Evolutionary conservation across 2,797 vertebrate genomes (phyloP).

Genomic region (Gobio occitaniae): DNA sequence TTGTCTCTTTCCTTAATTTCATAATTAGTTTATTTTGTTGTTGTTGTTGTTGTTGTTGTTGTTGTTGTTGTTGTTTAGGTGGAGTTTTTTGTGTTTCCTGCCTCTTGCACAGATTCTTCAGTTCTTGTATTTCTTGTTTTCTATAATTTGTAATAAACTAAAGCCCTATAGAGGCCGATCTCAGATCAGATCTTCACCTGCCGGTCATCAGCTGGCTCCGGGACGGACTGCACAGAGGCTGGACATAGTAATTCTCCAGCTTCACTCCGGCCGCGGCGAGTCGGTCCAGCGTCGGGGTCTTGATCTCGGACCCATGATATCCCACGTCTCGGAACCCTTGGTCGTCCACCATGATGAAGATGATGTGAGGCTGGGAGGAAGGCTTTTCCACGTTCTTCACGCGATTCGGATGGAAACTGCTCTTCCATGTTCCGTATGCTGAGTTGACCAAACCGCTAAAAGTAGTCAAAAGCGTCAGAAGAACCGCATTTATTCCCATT

Average conservation of each 20-base stretch:
- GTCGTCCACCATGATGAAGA: conserved; percentile 98
- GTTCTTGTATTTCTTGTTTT: too few relatives aligned
- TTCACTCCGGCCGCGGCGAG: conserved; percentile 93
- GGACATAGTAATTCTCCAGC: conserved; percentile 98
- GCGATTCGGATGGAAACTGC: conserved; percentile 58
- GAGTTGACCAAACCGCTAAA: conserved; percentile 80
- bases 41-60: too few relatives aligned
- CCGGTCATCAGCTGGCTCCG: conserved; percentile 97
- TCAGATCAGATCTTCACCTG: conserved; percentile 75
- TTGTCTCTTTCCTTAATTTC: too few relatives aligned
- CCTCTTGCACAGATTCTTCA: too few relatives aligned
- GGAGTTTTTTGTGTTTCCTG: too few relatives aligned
- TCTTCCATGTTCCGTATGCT: conserved; percentile 81
- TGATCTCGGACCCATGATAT: conserved; percentile 96
- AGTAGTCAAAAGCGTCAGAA: conserved; percentile 67
- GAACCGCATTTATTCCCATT: conserved; percentile 74
- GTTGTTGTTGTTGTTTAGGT: too few relatives aligned
- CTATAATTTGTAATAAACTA: too few relatives aligned
- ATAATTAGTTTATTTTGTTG: too few relatives aligned
- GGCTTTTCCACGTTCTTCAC: conserved; percentile 64
- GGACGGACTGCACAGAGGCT: conserved; percentile 96
- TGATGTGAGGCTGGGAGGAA: conserved; percentile 86
- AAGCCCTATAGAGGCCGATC: too few relatives aligned
- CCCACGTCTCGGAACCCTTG: conserved; percentile 96
- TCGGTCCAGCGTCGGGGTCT: conserved; percentile 92